A percentile compares a stretch with the other conserved stretches of the same genome.
These are phyloP conservation scores for Oenanthe melanoleuca DNA, from an alignment of 2,113 vertebrate genomes.

Conservation along the genomic window DNA sequence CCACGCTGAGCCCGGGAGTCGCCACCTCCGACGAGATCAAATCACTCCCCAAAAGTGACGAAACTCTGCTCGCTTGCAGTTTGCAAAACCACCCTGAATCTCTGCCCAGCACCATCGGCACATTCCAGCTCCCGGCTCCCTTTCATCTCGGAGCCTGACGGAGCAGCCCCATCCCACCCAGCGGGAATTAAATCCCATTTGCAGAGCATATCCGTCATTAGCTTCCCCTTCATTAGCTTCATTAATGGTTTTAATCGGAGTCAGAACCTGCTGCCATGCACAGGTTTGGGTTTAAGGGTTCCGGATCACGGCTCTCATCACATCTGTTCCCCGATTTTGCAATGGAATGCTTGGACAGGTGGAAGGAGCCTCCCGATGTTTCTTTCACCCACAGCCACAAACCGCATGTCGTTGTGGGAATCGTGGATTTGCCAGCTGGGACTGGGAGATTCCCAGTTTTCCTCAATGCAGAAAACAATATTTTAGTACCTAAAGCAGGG, in stretches of 20 bases:
- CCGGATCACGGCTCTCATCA: not conserved
- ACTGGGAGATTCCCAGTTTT: not conserved
- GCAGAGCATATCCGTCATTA: slow-evolving; percentile 11
- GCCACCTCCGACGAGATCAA: not conserved
- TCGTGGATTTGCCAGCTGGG: not conserved
- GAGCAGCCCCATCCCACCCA: slow-evolving; percentile 21
- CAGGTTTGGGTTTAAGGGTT: not conserved
- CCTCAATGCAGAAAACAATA: fast-evolving
- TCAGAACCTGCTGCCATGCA: not conserved
- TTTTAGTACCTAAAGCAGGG: not conserved
- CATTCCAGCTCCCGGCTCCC: slow-evolving; percentile 21
- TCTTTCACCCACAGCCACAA: not conserved
- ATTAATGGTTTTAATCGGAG: not conserved
- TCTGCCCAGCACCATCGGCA: not conserved
- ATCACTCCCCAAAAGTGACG: not conserved
- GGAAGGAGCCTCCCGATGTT: not conserved
- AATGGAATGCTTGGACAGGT: not conserved
- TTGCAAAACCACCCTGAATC: slow-evolving; percentile 45
- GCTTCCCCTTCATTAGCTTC: not conserved
- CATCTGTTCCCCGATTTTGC: not conserved
- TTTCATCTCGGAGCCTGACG: slow-evolving; percentile 46
- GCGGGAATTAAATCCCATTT: not conserved
- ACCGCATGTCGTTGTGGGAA: not conserved
- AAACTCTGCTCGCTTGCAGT: not conserved
- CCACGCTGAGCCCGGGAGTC: too few relatives aligned